Conservation (phyloP, 2,888 invertebrate genomes). For the Rosalia funebris region DNA sequence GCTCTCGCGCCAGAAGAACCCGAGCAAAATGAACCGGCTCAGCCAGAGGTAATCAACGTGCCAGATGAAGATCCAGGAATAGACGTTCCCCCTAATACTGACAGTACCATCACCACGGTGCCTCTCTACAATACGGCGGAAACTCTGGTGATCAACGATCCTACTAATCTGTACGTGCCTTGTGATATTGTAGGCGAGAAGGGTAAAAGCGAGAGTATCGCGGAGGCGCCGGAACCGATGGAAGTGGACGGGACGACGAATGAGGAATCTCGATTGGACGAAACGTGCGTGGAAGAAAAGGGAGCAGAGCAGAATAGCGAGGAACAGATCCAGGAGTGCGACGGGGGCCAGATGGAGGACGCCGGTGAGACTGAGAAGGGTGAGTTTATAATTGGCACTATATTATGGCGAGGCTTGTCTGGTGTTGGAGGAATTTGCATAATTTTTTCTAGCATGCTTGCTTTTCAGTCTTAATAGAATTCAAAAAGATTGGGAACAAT, state of each 20-base stretch:
- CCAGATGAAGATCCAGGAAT: not conserved
- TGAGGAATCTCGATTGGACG: constrained; percentile 8
- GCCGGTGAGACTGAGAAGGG: not conserved
- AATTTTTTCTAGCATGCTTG: no score
- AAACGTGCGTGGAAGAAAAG: not conserved
- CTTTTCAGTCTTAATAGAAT: no score
- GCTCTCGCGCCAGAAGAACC: not conserved
- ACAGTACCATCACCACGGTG: not conserved
- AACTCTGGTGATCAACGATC: constrained; percentile 18
- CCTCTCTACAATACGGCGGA: not conserved
- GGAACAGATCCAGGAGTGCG: not conserved
- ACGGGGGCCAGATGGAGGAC: not conserved
- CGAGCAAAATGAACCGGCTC: not conserved
- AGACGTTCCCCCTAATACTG: constrained; percentile 2
- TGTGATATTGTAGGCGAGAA: not conserved
- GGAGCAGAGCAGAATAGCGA: not conserved
- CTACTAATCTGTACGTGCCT: not conserved
- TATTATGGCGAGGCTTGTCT: no score
- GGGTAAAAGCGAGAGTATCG: not conserved
- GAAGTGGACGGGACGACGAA: constrained; percentile 43
- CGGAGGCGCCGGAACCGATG: constrained; percentile 38
- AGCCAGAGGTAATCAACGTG: not conserved
- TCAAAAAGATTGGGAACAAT: no score
- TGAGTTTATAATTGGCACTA: no score
- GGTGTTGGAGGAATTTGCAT: no score